Evolutionary conservation across 2,113 vertebrate species (phyloP).

Genomic region (Azemiops feae): DNA sequence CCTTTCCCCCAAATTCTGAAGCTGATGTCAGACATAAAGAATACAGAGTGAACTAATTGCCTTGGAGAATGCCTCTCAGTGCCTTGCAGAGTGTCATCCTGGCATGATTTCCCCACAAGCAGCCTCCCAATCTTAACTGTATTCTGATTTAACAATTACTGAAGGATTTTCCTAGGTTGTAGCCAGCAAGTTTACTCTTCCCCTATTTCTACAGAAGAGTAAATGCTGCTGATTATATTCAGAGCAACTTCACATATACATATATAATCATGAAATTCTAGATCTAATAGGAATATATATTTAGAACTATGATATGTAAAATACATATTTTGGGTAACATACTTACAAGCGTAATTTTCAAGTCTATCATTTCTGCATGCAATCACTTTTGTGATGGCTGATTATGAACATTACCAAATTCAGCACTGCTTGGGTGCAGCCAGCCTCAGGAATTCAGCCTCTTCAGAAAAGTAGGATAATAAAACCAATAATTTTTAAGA

Average conservation of each 20-base stretch:
- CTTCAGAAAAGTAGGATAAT: not conserved
- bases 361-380: not conserved
- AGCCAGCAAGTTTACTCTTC: not conserved
- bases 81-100: not conserved
- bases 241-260: no score
- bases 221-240: not conserved
- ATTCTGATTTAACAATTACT: not conserved
- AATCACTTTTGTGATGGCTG: not conserved
- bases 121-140: not conserved
- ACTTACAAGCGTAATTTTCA: not conserved
- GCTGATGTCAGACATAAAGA: not conserved
- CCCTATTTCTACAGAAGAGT: not conserved
- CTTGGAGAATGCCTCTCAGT: not conserved
- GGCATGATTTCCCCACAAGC: not conserved
- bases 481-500: not conserved
- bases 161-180: not conserved
- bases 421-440: not conserved
- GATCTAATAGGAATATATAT: not conserved
- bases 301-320: not conserved
- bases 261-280: not conserved
- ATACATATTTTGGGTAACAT: not conserved
- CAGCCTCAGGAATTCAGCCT: slow-evolving; percentile 18
- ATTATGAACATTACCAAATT: not conserved
- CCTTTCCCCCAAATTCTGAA: not conserved
- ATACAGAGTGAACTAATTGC: not conserved